These are phyloP conservation scores for Ctenodactylus gundi DNA, from an alignment of 2,113 vertebrate genomes.

Conservation along the genomic window DNA sequence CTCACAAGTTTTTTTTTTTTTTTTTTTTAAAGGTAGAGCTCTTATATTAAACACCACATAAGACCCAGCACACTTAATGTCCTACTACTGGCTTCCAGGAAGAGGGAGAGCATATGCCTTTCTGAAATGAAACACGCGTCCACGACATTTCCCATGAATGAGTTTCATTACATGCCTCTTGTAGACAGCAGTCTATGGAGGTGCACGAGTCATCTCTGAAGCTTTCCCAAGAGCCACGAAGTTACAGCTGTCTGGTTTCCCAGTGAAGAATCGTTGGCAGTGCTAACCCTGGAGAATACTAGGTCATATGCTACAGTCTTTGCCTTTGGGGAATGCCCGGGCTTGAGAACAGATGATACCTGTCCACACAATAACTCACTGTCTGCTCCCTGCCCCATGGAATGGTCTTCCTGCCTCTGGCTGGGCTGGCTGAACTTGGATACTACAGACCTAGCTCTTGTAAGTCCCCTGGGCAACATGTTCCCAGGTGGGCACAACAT, in stretches of 20 bases:
- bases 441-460: background rate
- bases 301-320: conserved; percentile 42
- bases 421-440: background rate
- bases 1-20: conserved; percentile 22
- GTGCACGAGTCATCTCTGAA: conserved; percentile 42
- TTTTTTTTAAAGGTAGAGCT: too few species aligned
- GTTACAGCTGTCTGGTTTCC: conserved; percentile 61
- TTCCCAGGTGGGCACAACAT: too few species aligned
- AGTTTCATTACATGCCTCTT: conserved; percentile 42
- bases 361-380: background rate
- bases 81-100: conserved; percentile 53
- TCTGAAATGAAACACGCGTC: conserved; percentile 71
- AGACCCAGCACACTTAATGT: conserved; percentile 35
- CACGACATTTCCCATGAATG: conserved; percentile 50
- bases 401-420: background rate
- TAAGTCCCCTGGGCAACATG: too few species aligned
- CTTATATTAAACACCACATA: conserved; percentile 63
- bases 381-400: background rate
- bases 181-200: conserved; percentile 24
- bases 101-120: conserved; percentile 47
- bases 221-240: conserved; percentile 62
- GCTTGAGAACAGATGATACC: background rate
- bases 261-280: conserved; percentile 64
- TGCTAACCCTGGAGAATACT: conserved; percentile 51
- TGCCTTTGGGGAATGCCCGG: background rate